Conservation (phyloP, 2,888 invertebrate species). For the Oscheius sp. region DNA sequence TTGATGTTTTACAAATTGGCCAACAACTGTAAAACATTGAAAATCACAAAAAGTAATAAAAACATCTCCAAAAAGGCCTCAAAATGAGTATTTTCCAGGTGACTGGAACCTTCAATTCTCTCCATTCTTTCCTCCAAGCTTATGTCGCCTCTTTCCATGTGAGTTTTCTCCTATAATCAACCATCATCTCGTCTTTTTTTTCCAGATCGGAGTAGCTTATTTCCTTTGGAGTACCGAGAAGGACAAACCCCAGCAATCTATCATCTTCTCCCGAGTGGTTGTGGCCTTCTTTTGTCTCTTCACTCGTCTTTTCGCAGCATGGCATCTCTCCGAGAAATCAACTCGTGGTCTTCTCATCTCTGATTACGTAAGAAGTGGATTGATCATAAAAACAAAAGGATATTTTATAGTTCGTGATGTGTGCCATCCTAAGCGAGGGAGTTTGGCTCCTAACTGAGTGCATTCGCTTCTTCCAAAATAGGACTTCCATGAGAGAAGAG, state of each 20-base stretch:
- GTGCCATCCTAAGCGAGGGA: slow-evolving; percentile 52
- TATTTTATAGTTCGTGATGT: slow-evolving; percentile 51
- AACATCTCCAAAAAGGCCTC: too few species aligned
- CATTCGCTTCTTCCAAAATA: slow-evolving; percentile 43
- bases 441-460: slow-evolving; percentile 59
- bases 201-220: slow-evolving; percentile 50
- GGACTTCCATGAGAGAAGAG: slow-evolving; percentile 47
- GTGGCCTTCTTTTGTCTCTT: slow-evolving; percentile 57
- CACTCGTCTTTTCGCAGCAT: slow-evolving; percentile 57
- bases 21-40: too few species aligned
- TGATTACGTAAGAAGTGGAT: slow-evolving; percentile 47
- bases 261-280: slow-evolving; percentile 57
- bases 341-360: slow-evolving; percentile 57
- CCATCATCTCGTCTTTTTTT: too few species aligned
- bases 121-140: slow-evolving; percentile 57
- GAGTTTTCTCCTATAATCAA: slow-evolving; percentile 34
- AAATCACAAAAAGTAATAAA: too few species aligned
- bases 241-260: slow-evolving; percentile 39
- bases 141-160: slow-evolving; percentile 60
- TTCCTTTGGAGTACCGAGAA: slow-evolving; percentile 37
- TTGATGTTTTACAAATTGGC: too few species aligned
- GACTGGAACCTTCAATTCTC: slow-evolving; percentile 47
- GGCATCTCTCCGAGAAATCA: slow-evolving; percentile 53
- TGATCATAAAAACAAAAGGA: too few species aligned
- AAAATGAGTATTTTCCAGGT: slow-evolving; percentile 48